Percentiles rank a stretch among this genome's conserved stretches.
phyloP scores from a whole-genome alignment of 2,888 invertebrate genomes.

The Hermaeophaga mercurialis region DNA sequence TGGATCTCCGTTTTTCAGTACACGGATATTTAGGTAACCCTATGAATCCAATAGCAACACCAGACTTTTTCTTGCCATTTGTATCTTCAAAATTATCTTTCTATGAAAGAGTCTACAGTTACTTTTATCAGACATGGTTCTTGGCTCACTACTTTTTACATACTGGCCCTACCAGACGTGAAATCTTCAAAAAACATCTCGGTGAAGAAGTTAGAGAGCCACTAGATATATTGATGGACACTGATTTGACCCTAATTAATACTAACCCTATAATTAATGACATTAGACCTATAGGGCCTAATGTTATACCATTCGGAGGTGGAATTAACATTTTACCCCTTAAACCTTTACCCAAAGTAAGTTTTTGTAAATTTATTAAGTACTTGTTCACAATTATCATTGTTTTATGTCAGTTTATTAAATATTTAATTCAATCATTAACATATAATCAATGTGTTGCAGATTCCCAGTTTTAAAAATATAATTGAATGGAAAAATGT shows the following conservation, averaged over 20 bases:
- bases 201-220: slow-evolving; percentile 7
- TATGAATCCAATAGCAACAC: slow-evolving; percentile 34
- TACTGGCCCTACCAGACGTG: background rate
- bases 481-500: no score
- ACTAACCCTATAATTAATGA: slow-evolving; percentile 26
- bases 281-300: slow-evolving; percentile 27
- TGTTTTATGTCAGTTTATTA: no score
- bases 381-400: no score
- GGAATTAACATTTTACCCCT: slow-evolving; percentile 44
- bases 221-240: slow-evolving; percentile 15
- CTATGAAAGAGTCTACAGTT: slow-evolving; percentile 31
- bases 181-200: slow-evolving; percentile 19
- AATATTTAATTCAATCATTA: no score
- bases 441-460: no score
- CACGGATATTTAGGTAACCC: slow-evolving; percentile 39
- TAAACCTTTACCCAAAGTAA: slow-evolving; percentile 45
- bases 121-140: slow-evolving; percentile 9
- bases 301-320: slow-evolving; percentile 26
- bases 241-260: slow-evolving; percentile 25
- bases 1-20: no score
- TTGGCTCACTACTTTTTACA: background rate
- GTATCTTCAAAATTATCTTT: slow-evolving; percentile 15
- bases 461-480: no score
- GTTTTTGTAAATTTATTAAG: no score
- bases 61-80: slow-evolving; percentile 37